These are phyloP conservation scores for Mola mola DNA, from an alignment of 2,113 vertebrate genomes.

Conservation along the genomic window DNA sequence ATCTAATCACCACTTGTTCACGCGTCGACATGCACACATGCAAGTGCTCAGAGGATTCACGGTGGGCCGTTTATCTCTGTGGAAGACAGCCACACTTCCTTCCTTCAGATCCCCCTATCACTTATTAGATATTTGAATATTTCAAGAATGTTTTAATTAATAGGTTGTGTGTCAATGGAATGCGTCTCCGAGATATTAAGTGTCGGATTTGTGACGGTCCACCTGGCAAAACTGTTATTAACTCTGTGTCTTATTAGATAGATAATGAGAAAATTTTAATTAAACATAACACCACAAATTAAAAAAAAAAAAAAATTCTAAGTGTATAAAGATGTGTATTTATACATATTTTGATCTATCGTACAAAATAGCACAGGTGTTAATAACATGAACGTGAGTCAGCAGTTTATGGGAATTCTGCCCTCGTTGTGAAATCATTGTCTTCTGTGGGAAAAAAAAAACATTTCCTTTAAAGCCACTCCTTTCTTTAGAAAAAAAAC, in stretches of 20 bases:
- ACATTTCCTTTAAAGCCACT: too few species aligned
- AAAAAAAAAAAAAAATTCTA: neutral
- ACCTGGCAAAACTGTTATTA: conserved; percentile 13
- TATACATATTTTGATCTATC: neutral
- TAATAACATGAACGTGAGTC: too few species aligned
- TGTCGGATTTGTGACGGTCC: conserved; percentile 19
- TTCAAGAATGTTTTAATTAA: conserved; percentile 24
- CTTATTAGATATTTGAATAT: neutral
- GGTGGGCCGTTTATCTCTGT: neutral
- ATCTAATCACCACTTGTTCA: conserved; percentile 21
- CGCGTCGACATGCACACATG: conserved; percentile 14
- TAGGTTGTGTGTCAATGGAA: neutral
- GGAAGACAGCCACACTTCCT: neutral
- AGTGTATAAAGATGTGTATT: neutral
- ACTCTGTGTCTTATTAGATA: neutral
- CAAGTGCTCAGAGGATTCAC: neutral
- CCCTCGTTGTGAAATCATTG: too few species aligned
- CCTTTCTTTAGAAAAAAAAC: too few species aligned
- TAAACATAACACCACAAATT: neutral
- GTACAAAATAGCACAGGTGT: neutral
- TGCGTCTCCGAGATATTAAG: neutral
- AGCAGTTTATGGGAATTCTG: too few species aligned
- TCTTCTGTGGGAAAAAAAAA: too few species aligned
- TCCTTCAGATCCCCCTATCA: neutral
- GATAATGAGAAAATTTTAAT: neutral